phyloP scores from a whole-genome alignment of 2,797 vertebrate genomes.

The Phaenicophaeus curvirostris region DNA sequence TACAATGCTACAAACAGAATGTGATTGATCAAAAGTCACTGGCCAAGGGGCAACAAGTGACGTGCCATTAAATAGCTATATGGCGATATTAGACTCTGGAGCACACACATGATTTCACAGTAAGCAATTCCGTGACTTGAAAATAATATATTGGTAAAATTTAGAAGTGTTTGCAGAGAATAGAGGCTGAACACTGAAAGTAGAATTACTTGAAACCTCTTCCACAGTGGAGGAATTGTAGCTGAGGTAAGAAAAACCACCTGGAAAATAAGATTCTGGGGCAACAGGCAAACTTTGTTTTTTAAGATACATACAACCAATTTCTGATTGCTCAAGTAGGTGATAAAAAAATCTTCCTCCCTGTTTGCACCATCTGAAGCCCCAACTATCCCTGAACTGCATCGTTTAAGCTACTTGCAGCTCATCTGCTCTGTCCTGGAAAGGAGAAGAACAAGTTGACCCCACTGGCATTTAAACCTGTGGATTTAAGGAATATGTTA shows the following conservation, averaged over 20 bases:
- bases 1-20: neutral
- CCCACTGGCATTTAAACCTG: neutral
- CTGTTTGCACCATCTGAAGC: neutral
- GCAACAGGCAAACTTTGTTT: neutral
- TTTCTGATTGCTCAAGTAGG: neutral
- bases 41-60: neutral
- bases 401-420: fast-evolving
- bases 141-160: neutral
- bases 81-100: neutral
- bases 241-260: neutral
- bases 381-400: neutral
- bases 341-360: neutral
- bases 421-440: neutral
- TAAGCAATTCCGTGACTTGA: neutral
- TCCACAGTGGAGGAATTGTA: neutral
- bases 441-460: neutral
- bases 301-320: neutral
- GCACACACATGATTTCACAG: neutral
- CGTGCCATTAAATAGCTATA: neutral
- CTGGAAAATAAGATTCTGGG: neutral
- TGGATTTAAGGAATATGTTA: neutral
- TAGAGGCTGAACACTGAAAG: neutral
- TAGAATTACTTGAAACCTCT: neutral
- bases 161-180: neutral
- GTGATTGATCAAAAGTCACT: neutral